phyloP scores from a whole-genome alignment of 2,797 vertebrate genomes.

The Crocidura indochinensis region DNA sequence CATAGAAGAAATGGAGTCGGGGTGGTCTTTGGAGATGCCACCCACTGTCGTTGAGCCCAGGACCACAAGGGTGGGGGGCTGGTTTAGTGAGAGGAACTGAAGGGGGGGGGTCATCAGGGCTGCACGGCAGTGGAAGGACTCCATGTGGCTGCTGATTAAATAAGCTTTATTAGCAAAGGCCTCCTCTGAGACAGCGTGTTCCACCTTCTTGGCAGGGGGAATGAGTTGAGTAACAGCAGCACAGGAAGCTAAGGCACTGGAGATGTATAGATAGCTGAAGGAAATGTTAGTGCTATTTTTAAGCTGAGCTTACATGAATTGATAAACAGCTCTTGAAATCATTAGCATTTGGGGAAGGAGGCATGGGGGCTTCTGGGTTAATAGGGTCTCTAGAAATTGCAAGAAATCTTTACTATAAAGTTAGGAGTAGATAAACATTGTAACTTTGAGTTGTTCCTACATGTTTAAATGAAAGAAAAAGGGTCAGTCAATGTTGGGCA shows the following conservation, averaged over 20 bases:
- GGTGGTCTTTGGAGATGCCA: background rate
- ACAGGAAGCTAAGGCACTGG: conserved; percentile 54
- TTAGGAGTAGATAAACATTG: conserved; percentile 74
- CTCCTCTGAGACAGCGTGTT: conserved; percentile 77
- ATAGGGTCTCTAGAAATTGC: conserved; percentile 67
- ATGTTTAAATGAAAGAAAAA: conserved; percentile 85
- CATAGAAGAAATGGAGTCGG: conserved; percentile 27
- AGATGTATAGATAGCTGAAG: conserved; percentile 55
- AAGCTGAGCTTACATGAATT: conserved; percentile 56
- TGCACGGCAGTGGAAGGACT: conserved; percentile 67
- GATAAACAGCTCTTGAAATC: conserved; percentile 57
- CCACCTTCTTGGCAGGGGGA: conserved; percentile 83
- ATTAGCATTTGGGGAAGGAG: conserved; percentile 40
- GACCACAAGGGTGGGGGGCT: background rate
- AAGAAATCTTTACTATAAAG: conserved; percentile 74
- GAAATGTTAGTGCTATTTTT: conserved; percentile 60
- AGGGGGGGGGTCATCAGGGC: conserved; percentile 27
- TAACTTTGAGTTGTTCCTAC: conserved; percentile 85
- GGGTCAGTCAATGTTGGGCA: conserved; percentile 86
- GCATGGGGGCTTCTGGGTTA: conserved; percentile 39
- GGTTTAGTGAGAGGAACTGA: background rate
- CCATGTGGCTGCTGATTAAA: conserved; percentile 79
- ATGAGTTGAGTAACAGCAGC: conserved; percentile 71
- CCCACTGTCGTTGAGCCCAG: background rate
- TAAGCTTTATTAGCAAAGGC: conserved; percentile 79